Conservation (phyloP, 2,888 invertebrate genomes). For the Mythimna pallens region DNA sequence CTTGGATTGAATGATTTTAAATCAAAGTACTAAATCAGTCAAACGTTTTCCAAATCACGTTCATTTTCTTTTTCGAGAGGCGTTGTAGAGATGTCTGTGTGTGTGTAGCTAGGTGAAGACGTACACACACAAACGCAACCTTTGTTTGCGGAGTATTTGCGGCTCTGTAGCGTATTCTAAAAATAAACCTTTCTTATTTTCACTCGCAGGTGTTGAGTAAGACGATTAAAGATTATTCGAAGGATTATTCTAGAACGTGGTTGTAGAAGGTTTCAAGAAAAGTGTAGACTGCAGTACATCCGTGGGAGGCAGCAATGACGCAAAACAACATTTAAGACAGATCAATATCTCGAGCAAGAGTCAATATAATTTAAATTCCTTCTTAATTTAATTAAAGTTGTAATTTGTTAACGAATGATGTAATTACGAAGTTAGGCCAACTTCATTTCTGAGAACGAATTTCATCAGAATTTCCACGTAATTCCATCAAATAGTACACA, state of each 20-base stretch:
- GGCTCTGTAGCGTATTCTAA: not conserved
- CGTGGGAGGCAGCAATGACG: not conserved
- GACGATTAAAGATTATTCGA: not conserved
- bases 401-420: not conserved
- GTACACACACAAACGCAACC: not conserved
- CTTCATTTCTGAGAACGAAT: not conserved
- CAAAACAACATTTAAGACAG: not conserved
- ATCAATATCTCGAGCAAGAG: not conserved
- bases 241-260: not conserved
- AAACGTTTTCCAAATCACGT: conserved; percentile 16
- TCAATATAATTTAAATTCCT: not conserved
- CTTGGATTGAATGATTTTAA: conserved; percentile 24
- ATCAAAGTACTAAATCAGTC: conserved; percentile 37
- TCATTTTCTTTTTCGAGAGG: conserved; percentile 2
- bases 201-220: not conserved
- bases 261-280: not conserved
- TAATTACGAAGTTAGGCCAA: not conserved
- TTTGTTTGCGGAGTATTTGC: too few relatives aligned
- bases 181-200: not conserved
- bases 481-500: not conserved
- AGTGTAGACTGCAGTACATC: not conserved
- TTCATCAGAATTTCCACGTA: not conserved
- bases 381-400: not conserved
- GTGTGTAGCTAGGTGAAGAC: not conserved
- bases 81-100: not conserved